Evolutionary conservation across 2,888 invertebrate genomes (phyloP).

Genomic region (Icerya purchasi): DNA sequence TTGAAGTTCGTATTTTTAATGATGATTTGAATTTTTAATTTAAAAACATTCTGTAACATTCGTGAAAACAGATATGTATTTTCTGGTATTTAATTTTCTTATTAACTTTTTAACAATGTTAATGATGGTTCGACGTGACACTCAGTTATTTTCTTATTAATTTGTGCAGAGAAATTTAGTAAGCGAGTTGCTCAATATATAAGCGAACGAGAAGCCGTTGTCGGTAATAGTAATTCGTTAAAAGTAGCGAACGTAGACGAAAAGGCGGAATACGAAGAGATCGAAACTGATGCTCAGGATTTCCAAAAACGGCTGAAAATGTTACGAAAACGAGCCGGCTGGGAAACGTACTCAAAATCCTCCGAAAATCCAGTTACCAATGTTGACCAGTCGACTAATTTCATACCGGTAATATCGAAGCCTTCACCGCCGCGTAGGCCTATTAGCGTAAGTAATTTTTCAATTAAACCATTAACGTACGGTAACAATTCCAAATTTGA

Average conservation of each 20-base stretch:
- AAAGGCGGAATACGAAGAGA: slow-evolving; percentile 46
- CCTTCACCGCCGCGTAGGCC: slow-evolving; percentile 8
- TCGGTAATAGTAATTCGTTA: too few species aligned
- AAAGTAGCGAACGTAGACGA: slow-evolving; percentile 3
- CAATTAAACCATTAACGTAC: too few species aligned
- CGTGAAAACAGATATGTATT: too few species aligned
- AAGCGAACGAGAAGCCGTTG: too few species aligned
- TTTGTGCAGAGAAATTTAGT: neutral
- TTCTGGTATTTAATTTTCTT: too few species aligned
- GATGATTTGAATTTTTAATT: too few species aligned
- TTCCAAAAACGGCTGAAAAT: slow-evolving; percentile 14
- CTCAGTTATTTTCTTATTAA: neutral
- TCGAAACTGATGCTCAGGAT: slow-evolving; percentile 25
- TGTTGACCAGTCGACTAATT: slow-evolving; percentile 9
- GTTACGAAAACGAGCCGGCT: slow-evolving; percentile 16
- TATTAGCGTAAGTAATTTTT: slow-evolving; percentile 5
- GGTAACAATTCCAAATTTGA: too few species aligned
- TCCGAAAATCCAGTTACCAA: slow-evolving; percentile 1
- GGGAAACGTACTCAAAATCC: slow-evolving; percentile 10
- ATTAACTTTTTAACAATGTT: too few species aligned
- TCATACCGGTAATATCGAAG: slow-evolving; percentile 8
- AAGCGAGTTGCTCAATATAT: neutral
- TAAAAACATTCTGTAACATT: too few species aligned
- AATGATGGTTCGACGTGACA: too few species aligned
- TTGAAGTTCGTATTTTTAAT: too few species aligned